Conservation (phyloP, 2,797 vertebrate species). For the Halcyon smyrnensis region DNA sequence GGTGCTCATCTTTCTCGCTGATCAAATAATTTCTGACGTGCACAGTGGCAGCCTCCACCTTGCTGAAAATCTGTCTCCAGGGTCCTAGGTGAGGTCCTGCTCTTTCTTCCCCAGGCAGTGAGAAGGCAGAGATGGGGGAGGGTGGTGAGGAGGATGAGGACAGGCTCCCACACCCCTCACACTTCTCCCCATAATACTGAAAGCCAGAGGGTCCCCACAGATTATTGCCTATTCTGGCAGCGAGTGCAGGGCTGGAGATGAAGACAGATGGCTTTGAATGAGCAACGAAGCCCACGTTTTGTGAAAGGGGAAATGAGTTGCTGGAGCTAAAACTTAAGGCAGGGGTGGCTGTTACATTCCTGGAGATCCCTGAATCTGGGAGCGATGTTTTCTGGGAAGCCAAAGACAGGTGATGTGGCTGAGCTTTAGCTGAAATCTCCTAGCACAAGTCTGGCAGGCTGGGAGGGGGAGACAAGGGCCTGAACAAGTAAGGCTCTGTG, state of each 20-base stretch:
- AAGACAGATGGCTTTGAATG: not conserved
- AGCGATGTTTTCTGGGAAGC: not conserved
- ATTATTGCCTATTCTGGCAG: not conserved
- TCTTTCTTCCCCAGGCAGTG: not conserved
- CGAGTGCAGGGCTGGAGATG: not conserved
- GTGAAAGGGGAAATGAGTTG: not conserved
- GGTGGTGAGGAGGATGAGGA: not conserved
- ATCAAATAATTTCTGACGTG: conserved; percentile 69
- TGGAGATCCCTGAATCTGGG: not conserved
- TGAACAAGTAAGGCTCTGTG: not conserved
- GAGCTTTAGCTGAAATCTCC: not conserved
- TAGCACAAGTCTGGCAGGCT: not conserved
- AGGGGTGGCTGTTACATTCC: not conserved
- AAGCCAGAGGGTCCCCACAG: not conserved
- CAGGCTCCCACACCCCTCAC: not conserved
- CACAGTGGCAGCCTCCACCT: conserved; percentile 22
- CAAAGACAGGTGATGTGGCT: not conserved
- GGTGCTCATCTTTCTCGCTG: conserved; percentile 47
- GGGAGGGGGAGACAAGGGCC: not conserved
- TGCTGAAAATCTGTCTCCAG: not conserved
- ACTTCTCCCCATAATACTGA: not conserved
- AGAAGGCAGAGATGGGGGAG: not conserved
- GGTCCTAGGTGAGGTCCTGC: not conserved
- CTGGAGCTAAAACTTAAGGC: not conserved
- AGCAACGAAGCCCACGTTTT: not conserved